These are phyloP conservation scores for Zoanthus gigantus DNA, from an alignment of 92 coral and sea anemone species.

Conservation along the genomic window DNA sequence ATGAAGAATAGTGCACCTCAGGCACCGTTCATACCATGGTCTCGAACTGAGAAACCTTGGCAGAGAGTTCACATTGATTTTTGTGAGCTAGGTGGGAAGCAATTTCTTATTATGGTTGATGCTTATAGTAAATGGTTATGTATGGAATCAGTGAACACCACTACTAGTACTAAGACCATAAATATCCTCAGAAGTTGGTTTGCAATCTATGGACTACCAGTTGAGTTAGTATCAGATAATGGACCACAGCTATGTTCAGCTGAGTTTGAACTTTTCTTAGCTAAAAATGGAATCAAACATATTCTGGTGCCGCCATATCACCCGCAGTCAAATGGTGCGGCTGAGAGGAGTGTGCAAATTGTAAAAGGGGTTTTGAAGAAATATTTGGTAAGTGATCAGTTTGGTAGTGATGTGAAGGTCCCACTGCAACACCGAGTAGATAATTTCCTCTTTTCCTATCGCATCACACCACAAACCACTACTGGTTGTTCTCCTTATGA, in stretches of 20 bases:
- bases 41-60: constrained; percentile 29
- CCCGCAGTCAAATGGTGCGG: neutral
- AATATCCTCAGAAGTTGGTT: constrained; percentile 44
- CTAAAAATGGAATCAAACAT: neutral
- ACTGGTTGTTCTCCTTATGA: constrained; percentile 47
- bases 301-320: constrained; percentile 36
- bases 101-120: constrained; percentile 40
- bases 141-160: constrained; percentile 29
- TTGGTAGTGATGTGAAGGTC: constrained; percentile 46
- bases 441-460: constrained; percentile 49
- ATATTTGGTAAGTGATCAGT: neutral
- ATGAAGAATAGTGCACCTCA: no score
- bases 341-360: neutral
- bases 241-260: constrained; percentile 56
- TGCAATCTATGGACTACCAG: constrained; percentile 49
- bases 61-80: constrained; percentile 57
- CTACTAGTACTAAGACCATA: constrained; percentile 28
- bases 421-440: constrained; percentile 53
- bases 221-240: constrained; percentile 3
- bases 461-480: constrained; percentile 52
- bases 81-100: constrained; percentile 34
- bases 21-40: no score
- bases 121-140: constrained; percentile 41
- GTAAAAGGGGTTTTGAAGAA: constrained; percentile 25
- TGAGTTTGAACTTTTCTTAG: constrained; percentile 39